These are phyloP conservation scores for Harlomillsia oculata DNA, from an alignment of 1,140 invertebrate species.

Conservation along the genomic window DNA sequence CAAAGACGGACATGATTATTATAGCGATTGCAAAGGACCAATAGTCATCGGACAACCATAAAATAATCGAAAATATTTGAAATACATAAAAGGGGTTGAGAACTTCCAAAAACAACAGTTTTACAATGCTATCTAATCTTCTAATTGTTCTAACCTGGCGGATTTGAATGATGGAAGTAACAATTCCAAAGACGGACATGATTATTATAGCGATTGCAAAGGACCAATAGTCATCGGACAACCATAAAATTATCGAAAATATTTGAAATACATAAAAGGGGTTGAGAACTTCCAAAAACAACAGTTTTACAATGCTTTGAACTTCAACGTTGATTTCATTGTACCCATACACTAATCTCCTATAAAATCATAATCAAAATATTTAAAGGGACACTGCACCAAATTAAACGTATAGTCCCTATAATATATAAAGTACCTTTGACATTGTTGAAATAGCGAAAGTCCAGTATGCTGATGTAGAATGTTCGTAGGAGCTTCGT, in stretches of 20 bases:
- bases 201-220: slow-evolving; percentile 75
- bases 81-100: slow-evolving; percentile 89
- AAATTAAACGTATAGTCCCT: too few relatives aligned
- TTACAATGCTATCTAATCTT: too few relatives aligned
- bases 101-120: slow-evolving; percentile 62
- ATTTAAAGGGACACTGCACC: too few relatives aligned
- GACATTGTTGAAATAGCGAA: slow-evolving; percentile 48
- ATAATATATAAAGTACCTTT: too few relatives aligned
- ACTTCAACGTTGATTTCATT: slow-evolving; percentile 69
- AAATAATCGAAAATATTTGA: slow-evolving; percentile 68
- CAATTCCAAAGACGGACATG: slow-evolving; percentile 76
- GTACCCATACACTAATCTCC: slow-evolving; percentile 60
- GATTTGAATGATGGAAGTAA: slow-evolving; percentile 71
- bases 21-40: slow-evolving; percentile 74
- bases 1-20: slow-evolving; percentile 72
- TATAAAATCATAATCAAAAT: slow-evolving; percentile 46
- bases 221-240: slow-evolving; percentile 65
- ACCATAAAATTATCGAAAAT: slow-evolving; percentile 70
- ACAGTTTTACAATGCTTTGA: slow-evolving; percentile 58
- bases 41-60: slow-evolving; percentile 70
- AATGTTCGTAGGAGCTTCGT: slow-evolving; percentile 52
- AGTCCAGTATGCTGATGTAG: slow-evolving; percentile 52
- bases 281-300: slow-evolving; percentile 70
- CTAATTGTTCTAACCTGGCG: slow-evolving; percentile 64
- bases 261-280: slow-evolving; percentile 89